Evolutionary conservation across 2,113 vertebrate genomes (phyloP).

Genomic region (Chaetorhynchus papuensis): DNA sequence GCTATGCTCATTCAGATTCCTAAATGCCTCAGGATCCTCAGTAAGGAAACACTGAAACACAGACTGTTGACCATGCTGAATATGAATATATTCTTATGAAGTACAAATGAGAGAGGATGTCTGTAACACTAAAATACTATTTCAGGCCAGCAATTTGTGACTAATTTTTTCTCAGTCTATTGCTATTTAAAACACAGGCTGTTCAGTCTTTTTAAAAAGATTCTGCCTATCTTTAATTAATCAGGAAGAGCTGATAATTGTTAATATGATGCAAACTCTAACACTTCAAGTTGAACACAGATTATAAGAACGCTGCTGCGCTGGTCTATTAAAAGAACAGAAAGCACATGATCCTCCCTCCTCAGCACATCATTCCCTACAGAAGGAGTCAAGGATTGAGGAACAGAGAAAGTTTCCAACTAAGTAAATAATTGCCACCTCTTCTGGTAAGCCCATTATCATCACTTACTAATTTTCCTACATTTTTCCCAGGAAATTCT

Average conservation of each 20-base stretch:
- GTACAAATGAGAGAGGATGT: not conserved
- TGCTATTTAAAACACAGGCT: not conserved
- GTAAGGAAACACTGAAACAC: not conserved
- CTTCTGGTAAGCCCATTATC: not conserved
- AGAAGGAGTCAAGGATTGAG: not conserved
- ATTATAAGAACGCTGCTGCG: not conserved
- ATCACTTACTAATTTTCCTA: not conserved
- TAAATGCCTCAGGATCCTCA: not conserved
- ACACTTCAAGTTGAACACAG: not conserved
- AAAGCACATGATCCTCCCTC: slow-evolving; percentile 42
- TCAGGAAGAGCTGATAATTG: not conserved
- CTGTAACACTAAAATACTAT: not conserved
- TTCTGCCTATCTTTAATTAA: not conserved
- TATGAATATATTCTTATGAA: not conserved
- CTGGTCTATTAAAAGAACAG: slow-evolving; percentile 44
- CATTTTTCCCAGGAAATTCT: not conserved
- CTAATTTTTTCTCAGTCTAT: not conserved
- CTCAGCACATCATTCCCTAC: slow-evolving; percentile 1
- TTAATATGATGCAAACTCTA: not conserved
- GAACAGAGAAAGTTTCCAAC: not conserved
- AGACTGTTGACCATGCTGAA: not conserved
- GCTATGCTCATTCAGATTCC: not conserved
- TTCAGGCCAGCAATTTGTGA: not conserved
- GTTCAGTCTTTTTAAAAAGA: not conserved
- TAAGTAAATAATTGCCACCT: not conserved